A percentile compares a stretch with the other conserved stretches of the same genome.
phyloP scores from a whole-genome alignment of 1,140 invertebrate genomes.

The Neotoxoptera formosana region DNA sequence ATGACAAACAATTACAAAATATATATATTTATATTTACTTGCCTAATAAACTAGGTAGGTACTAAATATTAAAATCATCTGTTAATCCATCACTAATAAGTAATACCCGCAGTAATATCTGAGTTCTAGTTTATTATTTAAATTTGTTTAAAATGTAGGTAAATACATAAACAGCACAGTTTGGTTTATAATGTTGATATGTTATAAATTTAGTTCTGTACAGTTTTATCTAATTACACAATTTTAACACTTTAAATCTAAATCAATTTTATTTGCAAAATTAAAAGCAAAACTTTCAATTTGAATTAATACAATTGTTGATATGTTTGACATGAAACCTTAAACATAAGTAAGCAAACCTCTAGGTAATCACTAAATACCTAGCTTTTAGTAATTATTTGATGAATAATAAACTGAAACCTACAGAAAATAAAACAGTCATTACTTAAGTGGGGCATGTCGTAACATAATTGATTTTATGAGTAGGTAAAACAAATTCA shows the following conservation, averaged over 20 bases:
- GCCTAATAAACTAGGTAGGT: background rate
- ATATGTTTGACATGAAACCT: background rate
- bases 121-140: background rate
- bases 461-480: background rate
- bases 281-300: background rate
- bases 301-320: background rate
- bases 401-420: background rate
- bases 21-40: background rate
- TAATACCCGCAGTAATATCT: background rate
- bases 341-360: background rate
- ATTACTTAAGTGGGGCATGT: background rate
- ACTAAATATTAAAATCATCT: background rate
- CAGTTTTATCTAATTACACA: background rate
- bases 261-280: background rate
- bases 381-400: background rate
- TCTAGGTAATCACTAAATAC: background rate
- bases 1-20: background rate
- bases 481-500: slow-evolving; percentile 28
- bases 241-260: background rate
- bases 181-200: background rate
- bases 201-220: background rate
- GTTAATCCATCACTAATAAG: background rate
- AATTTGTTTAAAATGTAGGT: background rate
- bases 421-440: background rate
- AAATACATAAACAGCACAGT: background rate